phyloP scores from a whole-genome alignment of 2,797 vertebrate genomes.

The Cryptoprocta ferox region DNA sequence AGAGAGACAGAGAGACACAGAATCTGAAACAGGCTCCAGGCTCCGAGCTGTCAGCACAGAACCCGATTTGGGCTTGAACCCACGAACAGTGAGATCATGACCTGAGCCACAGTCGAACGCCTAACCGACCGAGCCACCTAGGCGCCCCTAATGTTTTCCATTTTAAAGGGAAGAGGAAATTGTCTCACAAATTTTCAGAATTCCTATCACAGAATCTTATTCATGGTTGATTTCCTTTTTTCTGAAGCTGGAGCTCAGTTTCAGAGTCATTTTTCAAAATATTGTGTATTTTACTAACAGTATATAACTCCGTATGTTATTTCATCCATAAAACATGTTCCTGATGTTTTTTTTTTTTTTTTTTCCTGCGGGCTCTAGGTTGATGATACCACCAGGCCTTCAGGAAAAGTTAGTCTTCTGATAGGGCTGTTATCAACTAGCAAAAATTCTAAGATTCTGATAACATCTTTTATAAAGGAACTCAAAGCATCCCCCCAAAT shows the following conservation, averaged over 20 bases:
- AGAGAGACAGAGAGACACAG: too few species aligned
- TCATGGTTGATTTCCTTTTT: constrained; percentile 1
- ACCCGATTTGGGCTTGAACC: too few species aligned
- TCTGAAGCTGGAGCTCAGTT: not conserved
- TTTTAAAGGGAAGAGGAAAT: not conserved
- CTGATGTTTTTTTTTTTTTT: not conserved
- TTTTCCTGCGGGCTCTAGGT: not conserved
- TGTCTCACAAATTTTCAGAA: constrained; percentile 4
- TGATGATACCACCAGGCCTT: not conserved
- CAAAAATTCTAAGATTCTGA: constrained; percentile 5
- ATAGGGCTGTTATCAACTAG: not conserved
- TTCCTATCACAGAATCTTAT: not conserved
- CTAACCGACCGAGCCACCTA: too few species aligned
- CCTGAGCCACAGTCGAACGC: too few species aligned
- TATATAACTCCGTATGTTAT: not conserved
- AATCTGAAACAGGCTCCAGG: too few species aligned
- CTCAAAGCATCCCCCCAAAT: not conserved
- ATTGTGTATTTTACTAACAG: constrained; percentile 1
- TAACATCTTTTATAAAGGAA: not conserved
- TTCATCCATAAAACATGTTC: constrained; percentile 43
- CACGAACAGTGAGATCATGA: too few species aligned
- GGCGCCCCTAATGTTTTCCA: not conserved
- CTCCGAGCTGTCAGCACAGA: too few species aligned
- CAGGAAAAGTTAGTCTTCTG: not conserved
- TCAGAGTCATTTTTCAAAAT: constrained; percentile 51